Base-by-base conservation (phyloP, 2,113 vertebrate genomes). In the Proterorhinus semilunaris region DNA sequence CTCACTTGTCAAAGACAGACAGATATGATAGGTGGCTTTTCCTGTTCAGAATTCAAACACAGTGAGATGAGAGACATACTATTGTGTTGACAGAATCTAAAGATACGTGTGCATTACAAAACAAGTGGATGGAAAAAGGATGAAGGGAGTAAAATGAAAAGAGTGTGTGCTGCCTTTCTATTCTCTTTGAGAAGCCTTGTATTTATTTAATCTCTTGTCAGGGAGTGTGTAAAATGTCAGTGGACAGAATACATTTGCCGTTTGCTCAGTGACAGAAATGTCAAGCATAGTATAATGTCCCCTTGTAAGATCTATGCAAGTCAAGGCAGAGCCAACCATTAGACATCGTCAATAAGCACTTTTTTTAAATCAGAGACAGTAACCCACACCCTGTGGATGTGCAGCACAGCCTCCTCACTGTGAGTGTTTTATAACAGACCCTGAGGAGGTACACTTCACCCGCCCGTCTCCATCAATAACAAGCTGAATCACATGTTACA, bases 191-290 rank as follows among this genome's bases (percentile, higher is more conserved):
- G 7, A 3, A 4, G 46, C 51, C 54, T 2, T 65, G 8, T 59
- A 62, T 72, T 21, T 76, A 63, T 66, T 62, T 73, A 42, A 15
- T 52, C 55, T 9, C 54, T 50, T 49, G 65, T 81, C 64, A 65
- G 57, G 54, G 8, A 49, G 53, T 64, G 75, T 83, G 82, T 76
- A 69, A 91, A 88, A 89, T 84, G 85, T 88, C 82, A 87, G 53
- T 80, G 85, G 86, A 87, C 78, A 82, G 81, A 75, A 68, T 70
- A 44, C 87, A 87, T 83, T 82, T 80, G 79, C 76, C 64, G 68
- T 76, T 79, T 82, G 76, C 79, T 70, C 66, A 82, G 68, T 36
- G 71, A 83, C 66, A 79, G 71, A 87, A 91, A 89, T 88, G 89
- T 90, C 88, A 86, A 86, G 87, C 89, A 80, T 81, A 63, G 69